A percentile compares a stretch with the other conserved stretches of the same genome.
Evolutionary conservation across 2,888 invertebrate species (phyloP).

Genomic region (Melinopterus prodromus): DNA sequence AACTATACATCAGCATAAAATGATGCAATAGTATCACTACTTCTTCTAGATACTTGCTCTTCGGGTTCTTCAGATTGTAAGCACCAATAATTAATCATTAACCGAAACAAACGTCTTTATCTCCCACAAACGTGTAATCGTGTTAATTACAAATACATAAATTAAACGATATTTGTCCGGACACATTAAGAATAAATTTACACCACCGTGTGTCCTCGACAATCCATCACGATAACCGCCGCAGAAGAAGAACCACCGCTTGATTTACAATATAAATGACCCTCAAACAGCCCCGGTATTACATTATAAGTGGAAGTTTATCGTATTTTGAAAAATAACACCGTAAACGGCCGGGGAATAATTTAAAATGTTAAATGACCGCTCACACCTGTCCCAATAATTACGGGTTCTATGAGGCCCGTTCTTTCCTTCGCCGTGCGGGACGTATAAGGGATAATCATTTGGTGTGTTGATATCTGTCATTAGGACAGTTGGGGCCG

Average conservation of each 20-base stretch:
- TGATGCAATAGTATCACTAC: no score
- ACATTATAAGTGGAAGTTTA: slow-evolving; percentile 16
- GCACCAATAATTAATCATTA: no score
- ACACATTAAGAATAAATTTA: background rate
- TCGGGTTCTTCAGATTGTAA: no score
- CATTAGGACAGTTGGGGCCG: slow-evolving; percentile 40
- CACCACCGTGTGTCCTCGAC: background rate
- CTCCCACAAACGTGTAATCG: background rate
- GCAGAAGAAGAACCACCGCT: background rate
- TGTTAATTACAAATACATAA: background rate
- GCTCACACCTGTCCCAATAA: slow-evolving; percentile 53
- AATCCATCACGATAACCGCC: background rate
- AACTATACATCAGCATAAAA: no score
- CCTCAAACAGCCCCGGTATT: background rate
- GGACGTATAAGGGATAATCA: slow-evolving; percentile 44
- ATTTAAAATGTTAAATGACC: slow-evolving; percentile 53
- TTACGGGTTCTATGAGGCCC: slow-evolving; percentile 53
- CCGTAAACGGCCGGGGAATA: slow-evolving; percentile 37
- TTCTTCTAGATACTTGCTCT: no score
- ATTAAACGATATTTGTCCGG: background rate
- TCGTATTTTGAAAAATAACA: slow-evolving; percentile 27
- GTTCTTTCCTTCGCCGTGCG: slow-evolving; percentile 26
- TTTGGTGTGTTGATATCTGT: slow-evolving; percentile 44
- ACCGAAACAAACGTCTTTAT: no score
- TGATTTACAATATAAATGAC: slow-evolving; percentile 4